Evolutionary conservation across 1,140 invertebrate genomes (phyloP).

Genomic region (Panulirus ornatus): DNA sequence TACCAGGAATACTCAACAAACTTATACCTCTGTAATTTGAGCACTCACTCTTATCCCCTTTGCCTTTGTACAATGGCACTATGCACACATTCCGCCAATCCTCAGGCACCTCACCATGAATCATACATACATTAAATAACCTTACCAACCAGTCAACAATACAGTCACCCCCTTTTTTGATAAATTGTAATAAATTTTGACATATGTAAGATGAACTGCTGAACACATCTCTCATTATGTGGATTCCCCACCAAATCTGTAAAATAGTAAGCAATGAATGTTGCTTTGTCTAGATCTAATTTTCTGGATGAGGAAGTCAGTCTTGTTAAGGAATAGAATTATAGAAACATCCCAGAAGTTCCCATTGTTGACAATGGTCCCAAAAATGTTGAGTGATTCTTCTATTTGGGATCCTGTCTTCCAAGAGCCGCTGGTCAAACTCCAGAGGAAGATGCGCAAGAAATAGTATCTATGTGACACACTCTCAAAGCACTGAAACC

Average conservation of each 20-base stretch:
- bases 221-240: conserved; percentile 91
- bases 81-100: too few relatives aligned
- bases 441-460: conserved; percentile 97
- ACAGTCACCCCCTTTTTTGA: too few relatives aligned
- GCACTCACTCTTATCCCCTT: too few relatives aligned
- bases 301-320: conserved; percentile 94
- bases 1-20: too few relatives aligned
- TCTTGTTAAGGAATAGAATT: conserved; percentile 99
- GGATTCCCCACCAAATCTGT: conserved; percentile 85
- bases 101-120: too few relatives aligned
- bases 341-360: conserved; percentile 95
- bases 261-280: conserved; percentile 79
- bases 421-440: conserved; percentile 96
- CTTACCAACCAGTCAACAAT: too few relatives aligned
- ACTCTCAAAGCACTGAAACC: conserved; percentile 97
- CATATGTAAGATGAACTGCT: conserved; percentile 91
- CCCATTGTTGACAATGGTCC: conserved; percentile 97
- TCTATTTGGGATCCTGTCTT: conserved; percentile 97
- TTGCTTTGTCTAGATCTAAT: conserved; percentile 81
- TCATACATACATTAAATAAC: too few relatives aligned
- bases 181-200: too few relatives aligned
- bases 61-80: too few relatives aligned
- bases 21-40: too few relatives aligned
- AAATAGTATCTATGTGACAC: conserved; percentile 97
- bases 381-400: conserved; percentile 97